Evolutionary conservation across 1,140 invertebrate species (phyloP).

Genomic region (Hypsibius dujardini): DNA sequence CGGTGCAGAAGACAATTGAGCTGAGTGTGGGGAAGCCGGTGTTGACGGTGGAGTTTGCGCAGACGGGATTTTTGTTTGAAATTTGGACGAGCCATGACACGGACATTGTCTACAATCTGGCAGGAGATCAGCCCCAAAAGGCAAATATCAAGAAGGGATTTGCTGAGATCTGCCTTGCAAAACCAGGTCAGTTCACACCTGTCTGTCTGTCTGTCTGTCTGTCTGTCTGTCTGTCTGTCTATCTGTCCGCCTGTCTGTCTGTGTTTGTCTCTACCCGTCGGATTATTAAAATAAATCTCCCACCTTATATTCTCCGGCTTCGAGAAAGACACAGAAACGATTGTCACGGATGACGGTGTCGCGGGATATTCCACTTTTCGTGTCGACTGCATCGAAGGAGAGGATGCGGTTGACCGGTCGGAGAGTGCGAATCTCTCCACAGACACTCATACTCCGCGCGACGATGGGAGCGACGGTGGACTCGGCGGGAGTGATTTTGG

Average conservation of each 20-base stretch:
- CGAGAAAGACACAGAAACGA: neutral
- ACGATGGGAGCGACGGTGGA: neutral
- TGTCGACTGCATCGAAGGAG: constrained; percentile 23
- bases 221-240: too few species aligned
- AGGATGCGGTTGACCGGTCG: neutral
- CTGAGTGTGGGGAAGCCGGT: constrained; percentile 10
- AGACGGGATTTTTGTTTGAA: constrained; percentile 18
- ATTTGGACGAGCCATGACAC: constrained; percentile 16
- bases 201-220: too few species aligned
- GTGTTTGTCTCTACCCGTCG: too few species aligned
- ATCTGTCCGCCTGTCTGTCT: too few species aligned
- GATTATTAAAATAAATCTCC: too few species aligned
- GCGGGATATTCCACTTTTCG: constrained; percentile 27
- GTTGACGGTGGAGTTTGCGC: constrained; percentile 16
- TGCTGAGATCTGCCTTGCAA: constrained; percentile 32
- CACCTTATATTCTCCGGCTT: constrained; percentile 13
- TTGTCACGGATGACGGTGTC: constrained; percentile 22
- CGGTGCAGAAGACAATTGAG: constrained; percentile 14
- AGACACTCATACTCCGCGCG: constrained; percentile 1
- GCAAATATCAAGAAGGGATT: constrained; percentile 20
- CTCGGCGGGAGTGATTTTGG: constrained; percentile 21
- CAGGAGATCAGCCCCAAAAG: constrained; percentile 5
- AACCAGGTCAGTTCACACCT: constrained; percentile 22
- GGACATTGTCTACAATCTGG: constrained; percentile 20
- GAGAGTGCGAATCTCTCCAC: neutral